Percentiles rank a stretch among this genome's conserved stretches.
These are phyloP conservation scores for Zoroaster sp. DNA, from an alignment of 53 echinoderm and acorn worm genomes.

Conservation along the genomic window DNA sequence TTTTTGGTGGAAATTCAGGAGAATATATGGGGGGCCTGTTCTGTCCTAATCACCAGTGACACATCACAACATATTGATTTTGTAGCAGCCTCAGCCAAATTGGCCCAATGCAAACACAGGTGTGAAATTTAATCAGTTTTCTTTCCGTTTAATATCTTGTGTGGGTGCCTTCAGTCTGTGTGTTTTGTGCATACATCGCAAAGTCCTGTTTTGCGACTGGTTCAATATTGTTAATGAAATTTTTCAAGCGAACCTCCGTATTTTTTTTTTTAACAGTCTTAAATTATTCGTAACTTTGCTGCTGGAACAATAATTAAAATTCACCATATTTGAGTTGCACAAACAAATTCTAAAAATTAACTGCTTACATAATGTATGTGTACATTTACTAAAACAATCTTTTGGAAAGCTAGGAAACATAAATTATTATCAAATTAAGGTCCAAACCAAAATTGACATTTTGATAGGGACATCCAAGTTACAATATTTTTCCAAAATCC, in stretches of 20 bases:
- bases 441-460: no score
- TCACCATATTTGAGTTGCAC: no score
- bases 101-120: conserved; percentile 58
- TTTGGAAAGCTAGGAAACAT: no score
- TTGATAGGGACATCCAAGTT: no score
- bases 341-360: no score
- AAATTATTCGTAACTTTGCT: neutral
- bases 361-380: no score
- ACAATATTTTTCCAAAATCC: no score
- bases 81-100: conserved; percentile 35
- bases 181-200: neutral
- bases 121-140: conserved; percentile 57
- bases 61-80: conserved; percentile 60
- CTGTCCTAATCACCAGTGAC: conserved; percentile 46
- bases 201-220: neutral
- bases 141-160: conserved; percentile 35
- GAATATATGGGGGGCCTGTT: neutral
- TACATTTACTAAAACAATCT: no score
- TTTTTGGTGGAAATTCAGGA: conserved; percentile 24
- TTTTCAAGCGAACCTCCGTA: neutral
- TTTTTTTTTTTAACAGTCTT: neutral
- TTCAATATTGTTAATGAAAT: neutral
- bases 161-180: neutral
- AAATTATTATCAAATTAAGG: no score
- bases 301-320: no score